Evolutionary conservation across 2,888 invertebrate species (phyloP), one percentile per base, ranked within the genome.

Genomic region (Xiphydria camelus): DNA sequence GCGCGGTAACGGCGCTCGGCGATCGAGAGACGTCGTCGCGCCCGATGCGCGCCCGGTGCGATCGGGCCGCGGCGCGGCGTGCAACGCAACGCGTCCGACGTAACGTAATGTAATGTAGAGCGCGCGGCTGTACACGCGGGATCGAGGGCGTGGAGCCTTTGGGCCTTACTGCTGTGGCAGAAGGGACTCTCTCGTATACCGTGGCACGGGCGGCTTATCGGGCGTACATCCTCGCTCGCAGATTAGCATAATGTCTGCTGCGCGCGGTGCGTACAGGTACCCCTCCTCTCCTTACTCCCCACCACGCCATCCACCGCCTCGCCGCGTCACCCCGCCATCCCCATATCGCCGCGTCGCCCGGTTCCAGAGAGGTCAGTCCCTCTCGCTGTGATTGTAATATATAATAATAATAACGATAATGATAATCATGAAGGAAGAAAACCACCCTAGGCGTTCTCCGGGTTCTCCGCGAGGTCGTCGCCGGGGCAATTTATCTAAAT

Each of bases 181-280:
- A 59, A 57, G 61, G 60, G 53, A 57, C 57, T 64, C n/a, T n/a
- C n/a, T n/a, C 59, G 61, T 63, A 62, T 61, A 57, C 42, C 20
- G 46, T 45, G 46, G 29, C 45, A 34, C 35, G 53, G 45, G 53
- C 59, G 67, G 67, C 73, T 73, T 73, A 73, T 73, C 72, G 68
- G 73, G 61, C 65, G 68, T 70, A 68, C 71, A 73, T 73, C 72
- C 73, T 68, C 68, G 63, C 70, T 66, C 62, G 66, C 61, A 70
- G 70, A 73, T 73, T 73, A 72, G 72, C 72, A 73, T 73, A 73
- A 73, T 73, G 73, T 70, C 69, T 68, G 73, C 66, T 60, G 66
- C 41, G 37, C 50, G 51, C 64, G 59, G 64, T 66, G 70, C 63
- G 68, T 66, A n/a, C n/a, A 66, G 63, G 64, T 65, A 63, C 64